Conservation (phyloP, 2,797 vertebrate species). For the Phoebastria nigripes region DNA sequence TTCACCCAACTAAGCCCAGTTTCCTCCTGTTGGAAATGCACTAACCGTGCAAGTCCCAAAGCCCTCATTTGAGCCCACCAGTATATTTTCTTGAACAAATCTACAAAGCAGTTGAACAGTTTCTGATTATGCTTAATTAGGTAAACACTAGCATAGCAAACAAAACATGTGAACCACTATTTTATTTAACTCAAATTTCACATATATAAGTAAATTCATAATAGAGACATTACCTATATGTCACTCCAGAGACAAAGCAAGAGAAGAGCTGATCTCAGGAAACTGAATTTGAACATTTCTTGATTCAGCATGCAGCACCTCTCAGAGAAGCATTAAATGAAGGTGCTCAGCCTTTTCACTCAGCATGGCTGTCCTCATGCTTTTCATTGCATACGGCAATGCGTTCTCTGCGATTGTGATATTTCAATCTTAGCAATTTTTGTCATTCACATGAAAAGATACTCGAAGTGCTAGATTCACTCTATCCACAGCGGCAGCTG, state of each 20-base stretch:
- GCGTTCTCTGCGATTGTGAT: fast-evolving
- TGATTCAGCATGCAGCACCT: not conserved
- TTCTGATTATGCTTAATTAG: not conserved
- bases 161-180: not conserved
- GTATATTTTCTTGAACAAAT: not conserved
- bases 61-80: not conserved
- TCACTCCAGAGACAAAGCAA: not conserved
- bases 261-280: not conserved
- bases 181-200: not conserved
- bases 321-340: not conserved
- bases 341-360: not conserved
- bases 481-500: not conserved
- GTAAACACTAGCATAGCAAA: not conserved
- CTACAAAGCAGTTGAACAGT: not conserved
- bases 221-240: not conserved
- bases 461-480: not conserved
- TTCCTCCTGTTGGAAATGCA: not conserved
- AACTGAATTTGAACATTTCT: not conserved
- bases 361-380: not conserved
- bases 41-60: not conserved
- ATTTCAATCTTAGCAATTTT: not conserved
- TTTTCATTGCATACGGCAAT: not conserved
- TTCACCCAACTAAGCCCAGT: not conserved
- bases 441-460: not conserved
- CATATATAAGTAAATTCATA: not conserved